phyloP scores from a whole-genome alignment of 2,888 invertebrate species.

The Griposia aprilina region DNA sequence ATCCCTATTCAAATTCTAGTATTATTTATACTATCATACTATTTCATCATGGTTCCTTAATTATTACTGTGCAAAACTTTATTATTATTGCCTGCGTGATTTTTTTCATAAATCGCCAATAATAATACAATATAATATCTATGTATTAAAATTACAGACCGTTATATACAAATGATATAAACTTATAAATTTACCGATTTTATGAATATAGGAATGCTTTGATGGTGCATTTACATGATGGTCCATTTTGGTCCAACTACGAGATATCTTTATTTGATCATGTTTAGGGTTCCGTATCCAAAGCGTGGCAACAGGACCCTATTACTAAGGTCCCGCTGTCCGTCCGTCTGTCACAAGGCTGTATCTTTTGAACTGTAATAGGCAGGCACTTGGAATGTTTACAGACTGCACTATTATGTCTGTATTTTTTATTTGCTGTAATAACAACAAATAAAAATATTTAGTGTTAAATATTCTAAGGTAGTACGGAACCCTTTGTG shows the following conservation, averaged over 20 bases:
- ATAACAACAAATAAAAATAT: neutral
- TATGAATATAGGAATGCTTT: conserved; percentile 58
- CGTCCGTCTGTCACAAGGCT: too few species aligned
- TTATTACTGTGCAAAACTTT: conserved; percentile 20
- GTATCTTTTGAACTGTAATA: neutral
- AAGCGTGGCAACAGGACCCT: neutral
- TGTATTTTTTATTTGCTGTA: too few species aligned
- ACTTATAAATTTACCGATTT: conserved; percentile 41
- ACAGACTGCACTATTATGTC: too few species aligned
- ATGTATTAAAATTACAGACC: conserved; percentile 28
- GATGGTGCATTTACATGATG: conserved; percentile 24
- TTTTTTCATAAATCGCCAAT: conserved; percentile 33
- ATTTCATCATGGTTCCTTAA: neutral
- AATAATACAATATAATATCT: conserved; percentile 27
- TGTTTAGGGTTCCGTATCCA: neutral
- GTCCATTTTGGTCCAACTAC: conserved; percentile 14
- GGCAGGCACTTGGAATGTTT: too few species aligned
- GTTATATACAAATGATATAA: conserved; percentile 62
- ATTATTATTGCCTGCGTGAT: conserved; percentile 17
- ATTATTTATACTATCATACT: conserved; percentile 36
- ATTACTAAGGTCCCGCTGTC: neutral
- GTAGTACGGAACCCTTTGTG: neutral
- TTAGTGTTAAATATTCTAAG: neutral
- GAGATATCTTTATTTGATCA: neutral
- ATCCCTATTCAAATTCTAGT: conserved; percentile 3